Conservation (phyloP, 1,140 invertebrate species). For the Mizuhopecten yessoensis region DNA sequence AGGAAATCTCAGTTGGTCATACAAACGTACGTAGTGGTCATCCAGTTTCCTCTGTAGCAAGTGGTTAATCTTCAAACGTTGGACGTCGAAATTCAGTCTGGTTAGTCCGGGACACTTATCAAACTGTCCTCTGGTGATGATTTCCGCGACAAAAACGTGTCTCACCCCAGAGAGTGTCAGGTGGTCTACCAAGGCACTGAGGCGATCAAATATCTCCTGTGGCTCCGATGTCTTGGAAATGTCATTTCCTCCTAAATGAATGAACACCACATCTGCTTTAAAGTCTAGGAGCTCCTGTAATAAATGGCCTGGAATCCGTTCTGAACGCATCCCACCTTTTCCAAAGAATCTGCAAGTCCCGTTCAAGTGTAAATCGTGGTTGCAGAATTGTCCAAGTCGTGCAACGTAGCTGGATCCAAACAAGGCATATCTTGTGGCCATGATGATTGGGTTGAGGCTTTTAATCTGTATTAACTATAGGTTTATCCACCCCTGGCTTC, state of each 20-base stretch:
- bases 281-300: background rate
- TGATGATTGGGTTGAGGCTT: background rate
- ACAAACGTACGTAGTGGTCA: constrained; percentile 28
- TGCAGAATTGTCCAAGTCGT: background rate
- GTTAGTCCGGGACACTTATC: constrained; percentile 47
- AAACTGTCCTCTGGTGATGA: constrained; percentile 4
- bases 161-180: constrained; percentile 31
- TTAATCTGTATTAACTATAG: background rate
- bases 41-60: background rate
- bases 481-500: background rate
- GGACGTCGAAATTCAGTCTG: constrained; percentile 25
- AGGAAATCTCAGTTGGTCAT: background rate
- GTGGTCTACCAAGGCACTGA: background rate
- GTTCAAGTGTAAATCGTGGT: background rate
- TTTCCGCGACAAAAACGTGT: constrained; percentile 45
- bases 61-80: constrained; percentile 35
- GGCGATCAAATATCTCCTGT: constrained; percentile 15
- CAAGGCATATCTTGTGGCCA: background rate
- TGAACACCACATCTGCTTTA: constrained; percentile 41
- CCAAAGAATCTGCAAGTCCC: constrained; percentile 36
- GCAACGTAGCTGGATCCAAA: constrained; percentile 8
- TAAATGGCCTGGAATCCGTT: constrained; percentile 43
- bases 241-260: constrained; percentile 52
- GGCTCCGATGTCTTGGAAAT: constrained; percentile 36
- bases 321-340: constrained; percentile 45